Evolutionary conservation across 2,113 vertebrate species (phyloP).

Genomic region (Callipepla squamata): DNA sequence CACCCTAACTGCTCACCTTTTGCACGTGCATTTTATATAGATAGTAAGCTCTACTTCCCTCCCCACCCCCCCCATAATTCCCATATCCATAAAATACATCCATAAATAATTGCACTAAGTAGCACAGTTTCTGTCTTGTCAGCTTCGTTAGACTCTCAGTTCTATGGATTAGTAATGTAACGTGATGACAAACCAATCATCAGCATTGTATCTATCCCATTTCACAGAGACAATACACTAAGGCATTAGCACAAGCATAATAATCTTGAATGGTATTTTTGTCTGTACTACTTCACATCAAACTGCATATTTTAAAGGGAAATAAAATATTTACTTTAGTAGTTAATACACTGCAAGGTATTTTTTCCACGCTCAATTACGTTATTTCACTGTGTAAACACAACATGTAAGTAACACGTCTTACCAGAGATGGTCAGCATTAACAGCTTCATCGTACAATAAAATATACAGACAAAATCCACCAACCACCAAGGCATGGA

Average conservation of each 20-base stretch:
- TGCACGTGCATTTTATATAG: background rate
- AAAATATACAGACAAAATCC: conserved; percentile 90
- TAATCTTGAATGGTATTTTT: background rate
- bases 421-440: conserved; percentile 94
- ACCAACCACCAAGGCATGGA: conserved; percentile 93
- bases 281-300: background rate
- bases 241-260: background rate
- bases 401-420: background rate
- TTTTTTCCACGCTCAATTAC: background rate
- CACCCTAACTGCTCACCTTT: background rate
- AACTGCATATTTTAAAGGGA: background rate
- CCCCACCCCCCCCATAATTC: too few species aligned
- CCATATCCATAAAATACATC: too few species aligned
- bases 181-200: background rate
- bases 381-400: background rate
- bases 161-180: background rate
- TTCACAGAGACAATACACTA: background rate
- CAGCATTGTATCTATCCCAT: background rate
- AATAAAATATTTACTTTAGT: background rate
- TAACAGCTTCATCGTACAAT: conserved; percentile 88
- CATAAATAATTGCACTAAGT: background rate
- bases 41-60: background rate
- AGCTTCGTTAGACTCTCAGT: background rate
- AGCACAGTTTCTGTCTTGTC: background rate
- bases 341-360: background rate